Conservation (phyloP, 2,888 invertebrate species). For the Lepidocyrtoides sp. region DNA sequence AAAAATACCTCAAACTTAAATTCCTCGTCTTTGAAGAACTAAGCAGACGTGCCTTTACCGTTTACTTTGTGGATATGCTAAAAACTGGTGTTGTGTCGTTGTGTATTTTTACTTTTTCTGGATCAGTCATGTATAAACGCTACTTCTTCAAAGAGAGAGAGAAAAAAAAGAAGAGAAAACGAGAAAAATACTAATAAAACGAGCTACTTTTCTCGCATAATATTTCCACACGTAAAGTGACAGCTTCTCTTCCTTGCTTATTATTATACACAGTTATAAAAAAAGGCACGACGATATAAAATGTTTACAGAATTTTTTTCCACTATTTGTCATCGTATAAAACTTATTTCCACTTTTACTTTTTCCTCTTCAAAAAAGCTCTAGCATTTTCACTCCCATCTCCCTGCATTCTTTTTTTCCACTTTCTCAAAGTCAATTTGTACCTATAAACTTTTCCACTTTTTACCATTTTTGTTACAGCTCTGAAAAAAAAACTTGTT, state of each 20-base stretch:
- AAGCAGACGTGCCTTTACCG: background rate
- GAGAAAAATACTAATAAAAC: background rate
- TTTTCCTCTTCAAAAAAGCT: slow-evolving; percentile 12
- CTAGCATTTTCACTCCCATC: background rate
- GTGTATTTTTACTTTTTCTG: background rate
- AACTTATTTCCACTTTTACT: slow-evolving; percentile 26
- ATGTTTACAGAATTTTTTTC: background rate
- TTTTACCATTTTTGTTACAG: slow-evolving; percentile 32
- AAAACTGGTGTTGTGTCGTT: slow-evolving; percentile 1
- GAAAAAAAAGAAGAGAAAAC: background rate
- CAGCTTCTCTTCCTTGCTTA: slow-evolving; percentile 30
- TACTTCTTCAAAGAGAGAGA: slow-evolving; percentile 17
- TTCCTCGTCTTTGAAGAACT: background rate
- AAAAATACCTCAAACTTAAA: background rate
- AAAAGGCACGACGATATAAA: background rate
- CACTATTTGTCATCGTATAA: slow-evolving; percentile 61
- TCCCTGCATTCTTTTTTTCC: background rate
- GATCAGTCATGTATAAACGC: slow-evolving; percentile 15
- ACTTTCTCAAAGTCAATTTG: slow-evolving; percentile 60
- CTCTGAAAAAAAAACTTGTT: slow-evolving; percentile 5
- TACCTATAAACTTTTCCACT: slow-evolving; percentile 36
- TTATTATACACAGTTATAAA: background rate
- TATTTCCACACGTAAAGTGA: slow-evolving; percentile 36
- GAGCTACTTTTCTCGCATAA: slow-evolving; percentile 29
- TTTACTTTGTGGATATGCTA: background rate